Evolutionary conservation across 2,888 invertebrate species (phyloP), one percentile per base, ranked within the genome.

Genomic region (Drosophila monieri): DNA sequence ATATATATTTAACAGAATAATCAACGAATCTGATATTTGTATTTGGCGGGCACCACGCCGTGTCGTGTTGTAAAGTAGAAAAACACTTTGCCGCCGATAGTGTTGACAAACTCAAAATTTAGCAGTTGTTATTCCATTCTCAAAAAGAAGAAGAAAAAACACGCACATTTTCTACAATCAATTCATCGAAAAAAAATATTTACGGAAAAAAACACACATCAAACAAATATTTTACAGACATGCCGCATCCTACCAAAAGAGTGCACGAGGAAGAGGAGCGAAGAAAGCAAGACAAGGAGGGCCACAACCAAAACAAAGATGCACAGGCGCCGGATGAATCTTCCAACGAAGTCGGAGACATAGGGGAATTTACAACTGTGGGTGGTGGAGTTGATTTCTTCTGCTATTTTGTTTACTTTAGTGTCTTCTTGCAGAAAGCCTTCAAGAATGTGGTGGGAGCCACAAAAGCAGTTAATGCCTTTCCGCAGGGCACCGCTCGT

Each of bases 401-500:
- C 14, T n/a, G 39, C 12, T 39, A n/a, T 37, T 23, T 8, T 48
- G 21, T 35, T 35, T 2, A 35, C 6, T n/a, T 6, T n/a, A 2
- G 6, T 6, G 6, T 32, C 5, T n/a, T 6, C 12, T 27, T 21
- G 1, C 46, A 91, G 91, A 68, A 73, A 89, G 95, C 95, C 0
- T 94, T 95, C 73, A 92, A 92, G 62, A 92, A 93, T 35, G 92
- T 97, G 27, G 93, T 95, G 80, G 94, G 94, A 88, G 94, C 95
- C 4, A 95, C 95, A 10, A 94, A 94, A 89, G 92, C 93, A 14
- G 93, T 96, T 0, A 97, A 97, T 89, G 92, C 92, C 14, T 92
- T 97, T 70, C 97, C 97, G 0, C 91, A 92, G 44, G 95, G 95
- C 37, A 92, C 94, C 39, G 94, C 96, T 46, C 95, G 94, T 89